phyloP scores from a whole-genome alignment of 2,888 invertebrate species.

The Ligdia adustata region DNA sequence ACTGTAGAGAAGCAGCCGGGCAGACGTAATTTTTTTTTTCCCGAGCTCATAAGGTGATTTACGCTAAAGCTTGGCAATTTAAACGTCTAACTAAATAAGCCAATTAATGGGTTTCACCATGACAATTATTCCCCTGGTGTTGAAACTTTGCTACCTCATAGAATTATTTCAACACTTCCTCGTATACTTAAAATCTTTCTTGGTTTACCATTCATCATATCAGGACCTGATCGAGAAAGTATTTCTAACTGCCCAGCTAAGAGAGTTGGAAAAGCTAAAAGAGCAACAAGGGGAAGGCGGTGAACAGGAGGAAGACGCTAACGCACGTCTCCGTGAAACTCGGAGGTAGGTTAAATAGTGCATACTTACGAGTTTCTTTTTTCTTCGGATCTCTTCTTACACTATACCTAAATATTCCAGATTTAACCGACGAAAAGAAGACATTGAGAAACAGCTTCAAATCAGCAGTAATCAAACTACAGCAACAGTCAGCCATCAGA shows the following conservation, averaged over 20 bases:
- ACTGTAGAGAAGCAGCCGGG: too few relatives aligned
- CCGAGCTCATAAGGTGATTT: too few relatives aligned
- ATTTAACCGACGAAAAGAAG: constrained; percentile 62
- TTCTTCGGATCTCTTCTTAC: background rate
- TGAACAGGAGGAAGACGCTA: constrained; percentile 38
- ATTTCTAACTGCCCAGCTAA: constrained; percentile 50
- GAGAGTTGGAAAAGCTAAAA: constrained; percentile 40
- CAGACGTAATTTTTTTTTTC: too few relatives aligned
- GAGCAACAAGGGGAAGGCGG: constrained; percentile 40
- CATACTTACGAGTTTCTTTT: background rate
- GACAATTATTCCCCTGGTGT: too few relatives aligned
- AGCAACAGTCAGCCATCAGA: background rate
- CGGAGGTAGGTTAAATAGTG: constrained; percentile 44
- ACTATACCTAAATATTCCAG: constrained; percentile 36
- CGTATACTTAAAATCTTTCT: background rate
- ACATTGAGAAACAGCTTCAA: constrained; percentile 56
- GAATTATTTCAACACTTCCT: too few relatives aligned
- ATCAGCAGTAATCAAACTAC: constrained; percentile 38
- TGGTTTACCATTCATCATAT: constrained; percentile 10
- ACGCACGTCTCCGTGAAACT: constrained; percentile 50
- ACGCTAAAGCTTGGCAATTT: too few relatives aligned
- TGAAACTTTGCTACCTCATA: too few relatives aligned
- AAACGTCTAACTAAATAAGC: too few relatives aligned
- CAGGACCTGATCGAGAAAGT: constrained; percentile 56
- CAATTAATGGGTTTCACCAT: too few relatives aligned